Evolutionary conservation across 2,113 vertebrate genomes (phyloP).

Genomic region (Aviceda subcristata): DNA sequence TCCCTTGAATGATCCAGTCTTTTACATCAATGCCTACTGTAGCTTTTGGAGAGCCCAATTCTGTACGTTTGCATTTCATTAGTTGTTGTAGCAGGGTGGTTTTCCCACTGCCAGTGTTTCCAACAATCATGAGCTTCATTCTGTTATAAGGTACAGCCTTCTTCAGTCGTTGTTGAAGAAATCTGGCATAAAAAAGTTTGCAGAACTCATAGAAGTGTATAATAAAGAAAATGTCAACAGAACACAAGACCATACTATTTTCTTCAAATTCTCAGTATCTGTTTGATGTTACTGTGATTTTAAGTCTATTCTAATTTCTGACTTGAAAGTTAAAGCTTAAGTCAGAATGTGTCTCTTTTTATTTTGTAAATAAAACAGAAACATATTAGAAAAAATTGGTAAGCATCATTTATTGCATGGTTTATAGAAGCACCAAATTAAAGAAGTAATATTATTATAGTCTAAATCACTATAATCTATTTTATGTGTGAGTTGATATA

Average conservation of each 20-base stretch:
- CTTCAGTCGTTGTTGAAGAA: constrained; percentile 94
- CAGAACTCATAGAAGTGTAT: background rate
- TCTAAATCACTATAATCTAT: background rate
- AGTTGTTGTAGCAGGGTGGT: constrained; percentile 88
- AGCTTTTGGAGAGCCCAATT: constrained; percentile 41
- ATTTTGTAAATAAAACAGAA: background rate
- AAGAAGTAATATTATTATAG: background rate
- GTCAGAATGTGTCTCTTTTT: background rate
- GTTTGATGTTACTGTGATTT: background rate
- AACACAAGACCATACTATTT: background rate
- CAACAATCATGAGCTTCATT: constrained; percentile 95
- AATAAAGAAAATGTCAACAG: background rate
- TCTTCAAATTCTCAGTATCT: background rate
- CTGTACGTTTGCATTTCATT: constrained; percentile 83
- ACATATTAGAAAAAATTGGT: background rate
- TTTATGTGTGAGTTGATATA: background rate
- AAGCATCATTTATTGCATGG: background rate
- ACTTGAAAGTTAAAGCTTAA: background rate
- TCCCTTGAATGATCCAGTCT: constrained; percentile 86
- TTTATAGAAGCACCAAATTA: background rate
- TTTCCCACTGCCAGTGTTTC: constrained; percentile 90
- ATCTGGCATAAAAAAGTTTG: constrained; percentile 70
- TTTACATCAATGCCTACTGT: constrained; percentile 83
- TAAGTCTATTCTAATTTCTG: background rate
- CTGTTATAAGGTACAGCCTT: constrained; percentile 93